Percentiles rank a stretch among this genome's conserved stretches.
These are phyloP conservation scores for Thinocorus orbignyianus DNA, from an alignment of 2,113 vertebrate genomes.

Conservation along the genomic window DNA sequence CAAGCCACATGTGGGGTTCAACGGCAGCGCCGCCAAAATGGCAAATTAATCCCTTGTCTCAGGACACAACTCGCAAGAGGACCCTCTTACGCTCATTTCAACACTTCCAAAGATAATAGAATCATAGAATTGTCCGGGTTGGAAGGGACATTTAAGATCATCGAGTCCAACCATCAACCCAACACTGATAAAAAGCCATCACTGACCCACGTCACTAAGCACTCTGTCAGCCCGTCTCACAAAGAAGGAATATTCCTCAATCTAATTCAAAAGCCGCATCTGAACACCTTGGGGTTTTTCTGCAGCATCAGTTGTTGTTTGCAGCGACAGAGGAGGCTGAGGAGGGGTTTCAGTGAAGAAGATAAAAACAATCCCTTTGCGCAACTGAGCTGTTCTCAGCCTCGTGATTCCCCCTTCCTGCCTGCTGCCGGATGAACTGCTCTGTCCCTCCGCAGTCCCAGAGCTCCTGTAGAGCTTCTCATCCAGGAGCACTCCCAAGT, in stretches of 20 bases:
- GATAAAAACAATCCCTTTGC: rapidly evolving
- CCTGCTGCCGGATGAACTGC: neutral
- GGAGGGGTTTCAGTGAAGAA: neutral
- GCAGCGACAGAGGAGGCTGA: neutral
- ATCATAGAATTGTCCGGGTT: no score
- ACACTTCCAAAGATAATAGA: no score
- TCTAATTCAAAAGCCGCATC: neutral
- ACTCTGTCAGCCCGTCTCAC: neutral
- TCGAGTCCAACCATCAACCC: no score
- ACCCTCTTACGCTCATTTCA: rapidly evolving
- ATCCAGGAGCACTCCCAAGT: no score
- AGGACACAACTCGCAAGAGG: neutral
- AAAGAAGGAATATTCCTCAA: rapidly evolving
- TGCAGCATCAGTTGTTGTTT: neutral
- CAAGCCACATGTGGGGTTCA: neutral
- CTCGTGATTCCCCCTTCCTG: neutral
- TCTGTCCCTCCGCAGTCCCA: neutral
- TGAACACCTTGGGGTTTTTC: neutral
- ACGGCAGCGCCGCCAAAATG: rapidly evolving
- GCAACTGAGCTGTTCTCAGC: neutral
- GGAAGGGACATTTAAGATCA: no score
- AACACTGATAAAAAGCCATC: no score
- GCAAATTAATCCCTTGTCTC: neutral
- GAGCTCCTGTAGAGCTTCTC: neutral
- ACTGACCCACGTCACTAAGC: no score